Evolutionary conservation across 1,140 invertebrate species (phyloP), one percentile per base, ranked within the genome.

Genomic region (Bombus superbus): DNA sequence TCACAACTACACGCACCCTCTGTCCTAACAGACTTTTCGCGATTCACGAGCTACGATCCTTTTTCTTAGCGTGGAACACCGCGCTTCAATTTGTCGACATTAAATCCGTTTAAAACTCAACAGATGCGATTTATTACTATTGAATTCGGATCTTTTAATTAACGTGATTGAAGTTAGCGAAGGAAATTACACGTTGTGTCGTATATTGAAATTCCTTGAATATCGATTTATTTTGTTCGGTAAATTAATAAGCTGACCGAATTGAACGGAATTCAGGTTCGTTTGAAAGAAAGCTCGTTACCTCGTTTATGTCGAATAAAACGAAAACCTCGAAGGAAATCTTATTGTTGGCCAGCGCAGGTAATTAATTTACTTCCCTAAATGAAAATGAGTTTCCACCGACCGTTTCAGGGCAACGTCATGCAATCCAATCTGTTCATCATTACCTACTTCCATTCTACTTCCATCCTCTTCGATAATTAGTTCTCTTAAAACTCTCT

Each of bases 201-300:
- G 59, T 62, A 62, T 13, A 74, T 74, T 74, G 8, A 47, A 74
- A 74, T 74, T 32, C 72, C 28, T 47, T 22, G 15, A 22, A 47
- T 53, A 75, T 75, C n/a, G 32, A 75, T 35, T 53, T 18, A 25
- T 57, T 53, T 57, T 9, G 18, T n/a, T n/a, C 11, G 47, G 11
- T 74, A 47, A 53, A 32, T 53, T 57, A 57, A 75, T 47, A 35
- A 75, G 28, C 35, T 35, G 53, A 62, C 57, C 25, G 25, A 59
- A 59, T 22, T 35, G n/a, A 59, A 76, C 25, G 74, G 28, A n/a
- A 59, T 76, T 57, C 53, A 40, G 35, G 35, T 18, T 59, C 35
- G 18, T 40, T 57, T 40, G 74, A 76, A 76, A 76, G 53, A 59
- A 59, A 76, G n/a, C 47, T 75, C 32, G 73, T 75, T 75, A 75